Conservation (phyloP, 2,888 invertebrate genomes). For the Pollenia amentaria region DNA sequence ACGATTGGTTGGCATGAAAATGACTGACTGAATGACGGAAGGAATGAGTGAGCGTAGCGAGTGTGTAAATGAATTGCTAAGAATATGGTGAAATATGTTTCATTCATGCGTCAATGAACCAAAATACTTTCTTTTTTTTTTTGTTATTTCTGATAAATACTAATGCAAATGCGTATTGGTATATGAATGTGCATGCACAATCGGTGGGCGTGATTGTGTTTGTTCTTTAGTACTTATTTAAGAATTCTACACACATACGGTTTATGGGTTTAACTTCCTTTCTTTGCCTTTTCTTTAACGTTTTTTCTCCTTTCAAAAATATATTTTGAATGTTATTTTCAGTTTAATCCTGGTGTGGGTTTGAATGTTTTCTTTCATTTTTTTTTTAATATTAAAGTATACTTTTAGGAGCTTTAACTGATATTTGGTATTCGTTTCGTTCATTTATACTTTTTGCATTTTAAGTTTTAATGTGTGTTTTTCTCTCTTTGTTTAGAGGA, state of each 20-base stretch:
- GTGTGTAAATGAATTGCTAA: conserved; percentile 26
- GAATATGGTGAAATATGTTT: conserved; percentile 36
- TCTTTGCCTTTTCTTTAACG: not conserved
- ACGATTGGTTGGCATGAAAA: not conserved
- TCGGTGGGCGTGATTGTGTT: conserved; percentile 24
- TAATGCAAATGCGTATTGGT: not conserved
- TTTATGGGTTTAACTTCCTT: conserved; percentile 66
- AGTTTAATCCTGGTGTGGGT: conserved; percentile 10
- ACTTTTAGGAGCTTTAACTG: conserved; percentile 67
- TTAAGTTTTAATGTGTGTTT: conserved; percentile 47
- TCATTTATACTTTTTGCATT: conserved; percentile 53
- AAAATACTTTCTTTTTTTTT: conserved; percentile 13
- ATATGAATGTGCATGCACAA: not conserved
- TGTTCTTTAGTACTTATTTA: conserved; percentile 37
- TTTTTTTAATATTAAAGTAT: conserved; percentile 57
- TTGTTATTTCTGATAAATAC: not conserved
- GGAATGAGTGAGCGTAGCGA: conserved; percentile 7
- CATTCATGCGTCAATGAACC: conserved; percentile 46
- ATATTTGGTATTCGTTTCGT: conserved; percentile 50
- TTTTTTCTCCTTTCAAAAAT: conserved; percentile 16
- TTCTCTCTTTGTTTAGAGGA: not conserved
- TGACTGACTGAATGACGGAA: not conserved
- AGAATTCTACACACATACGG: conserved; percentile 67
- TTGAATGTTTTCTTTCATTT: not conserved
- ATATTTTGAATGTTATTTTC: conserved; percentile 22